A percentile compares a stretch with the other conserved stretches of the same genome.
phyloP scores from a whole-genome alignment of 2,113 vertebrate genomes.

The Nannobrachium achirus region DNA sequence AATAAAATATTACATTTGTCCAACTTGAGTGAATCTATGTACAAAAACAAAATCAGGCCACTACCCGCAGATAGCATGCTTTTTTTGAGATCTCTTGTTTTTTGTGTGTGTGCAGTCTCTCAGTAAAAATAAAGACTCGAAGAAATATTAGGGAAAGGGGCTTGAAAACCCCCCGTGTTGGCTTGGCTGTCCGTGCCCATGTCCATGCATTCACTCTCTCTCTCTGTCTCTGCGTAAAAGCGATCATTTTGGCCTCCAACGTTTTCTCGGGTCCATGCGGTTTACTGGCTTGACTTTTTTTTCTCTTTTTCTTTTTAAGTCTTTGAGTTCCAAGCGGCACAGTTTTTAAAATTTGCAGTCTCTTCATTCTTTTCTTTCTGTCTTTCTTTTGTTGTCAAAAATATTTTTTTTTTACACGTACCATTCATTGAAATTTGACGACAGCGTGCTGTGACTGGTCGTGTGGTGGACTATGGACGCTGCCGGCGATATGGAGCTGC shows the following conservation, averaged over 20 bases:
- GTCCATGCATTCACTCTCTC: slow-evolving; percentile 83
- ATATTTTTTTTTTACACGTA: slow-evolving; percentile 97
- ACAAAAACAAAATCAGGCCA: slow-evolving; percentile 84
- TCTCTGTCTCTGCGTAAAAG: slow-evolving; percentile 77
- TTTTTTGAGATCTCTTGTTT: slow-evolving; percentile 81
- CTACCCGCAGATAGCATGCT: slow-evolving; percentile 87
- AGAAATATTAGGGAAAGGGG: slow-evolving; percentile 61
- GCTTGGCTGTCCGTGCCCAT: slow-evolving; percentile 82
- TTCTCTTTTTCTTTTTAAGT: slow-evolving; percentile 79
- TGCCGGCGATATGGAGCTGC: slow-evolving; percentile 96
- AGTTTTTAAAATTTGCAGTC: slow-evolving; percentile 84
- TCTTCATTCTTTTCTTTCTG: slow-evolving; percentile 74
- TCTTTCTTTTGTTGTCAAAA: slow-evolving; percentile 78
- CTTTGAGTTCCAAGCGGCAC: slow-evolving; percentile 83
- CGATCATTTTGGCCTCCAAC: slow-evolving; percentile 77
- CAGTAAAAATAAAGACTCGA: slow-evolving; percentile 72
- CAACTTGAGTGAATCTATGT: slow-evolving; percentile 94
- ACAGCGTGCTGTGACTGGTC: slow-evolving; percentile 96
- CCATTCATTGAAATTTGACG: slow-evolving; percentile 99
- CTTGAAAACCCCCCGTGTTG: slow-evolving; percentile 58
- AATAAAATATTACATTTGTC: slow-evolving; percentile 96
- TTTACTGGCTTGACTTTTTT: slow-evolving; percentile 82
- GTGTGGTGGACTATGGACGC: slow-evolving; percentile 96
- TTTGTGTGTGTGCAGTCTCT: slow-evolving; percentile 83
- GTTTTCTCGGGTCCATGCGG: slow-evolving; percentile 83